A percentile compares a stretch with the other conserved stretches of the same genome.
Evolutionary conservation across 2,888 invertebrate species (phyloP).

Genomic region (Argyresthia albistria): DNA sequence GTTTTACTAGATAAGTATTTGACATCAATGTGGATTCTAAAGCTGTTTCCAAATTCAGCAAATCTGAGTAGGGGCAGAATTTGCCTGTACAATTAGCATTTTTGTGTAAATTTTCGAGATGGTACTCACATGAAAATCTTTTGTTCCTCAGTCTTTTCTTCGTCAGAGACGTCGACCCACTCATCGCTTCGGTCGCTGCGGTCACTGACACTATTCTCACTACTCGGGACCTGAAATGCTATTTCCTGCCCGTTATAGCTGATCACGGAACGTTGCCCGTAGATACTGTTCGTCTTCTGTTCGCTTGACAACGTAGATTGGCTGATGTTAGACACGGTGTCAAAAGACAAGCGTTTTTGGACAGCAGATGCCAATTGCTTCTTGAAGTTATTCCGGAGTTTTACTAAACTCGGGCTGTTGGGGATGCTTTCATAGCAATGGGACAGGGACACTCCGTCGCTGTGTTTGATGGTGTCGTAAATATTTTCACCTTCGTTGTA

Average conservation of each 20-base stretch:
- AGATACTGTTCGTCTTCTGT: constrained; percentile 75
- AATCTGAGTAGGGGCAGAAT: too few relatives aligned
- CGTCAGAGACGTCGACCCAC: constrained; percentile 77
- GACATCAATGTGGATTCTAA: too few relatives aligned
- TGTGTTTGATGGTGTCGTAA: constrained; percentile 74
- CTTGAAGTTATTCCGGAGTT: constrained; percentile 46
- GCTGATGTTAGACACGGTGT: constrained; percentile 60
- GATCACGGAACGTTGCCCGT: constrained; percentile 65
- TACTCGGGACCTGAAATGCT: constrained; percentile 66
- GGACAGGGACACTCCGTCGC: constrained; percentile 58
- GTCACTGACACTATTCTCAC: constrained; percentile 73
- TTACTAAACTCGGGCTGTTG: constrained; percentile 62
- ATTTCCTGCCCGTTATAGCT: constrained; percentile 65
- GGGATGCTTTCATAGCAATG: constrained; percentile 75
- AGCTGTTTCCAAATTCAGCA: too few relatives aligned
- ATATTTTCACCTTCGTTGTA: constrained; percentile 72
- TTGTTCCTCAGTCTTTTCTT: constrained; percentile 60
- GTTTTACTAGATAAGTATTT: too few relatives aligned
- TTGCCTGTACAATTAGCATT: too few relatives aligned
- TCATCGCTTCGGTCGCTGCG: constrained; percentile 76
- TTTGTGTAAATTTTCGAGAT: background rate
- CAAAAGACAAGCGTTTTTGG: constrained; percentile 57
- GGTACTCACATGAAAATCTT: constrained; percentile 73
- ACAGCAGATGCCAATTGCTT: constrained; percentile 43
- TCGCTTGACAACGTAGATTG: constrained; percentile 72